Evolutionary conservation across 2,113 vertebrate species (phyloP), one percentile per base, ranked within the genome.

Genomic region (Haliaeetus leucogaster): DNA sequence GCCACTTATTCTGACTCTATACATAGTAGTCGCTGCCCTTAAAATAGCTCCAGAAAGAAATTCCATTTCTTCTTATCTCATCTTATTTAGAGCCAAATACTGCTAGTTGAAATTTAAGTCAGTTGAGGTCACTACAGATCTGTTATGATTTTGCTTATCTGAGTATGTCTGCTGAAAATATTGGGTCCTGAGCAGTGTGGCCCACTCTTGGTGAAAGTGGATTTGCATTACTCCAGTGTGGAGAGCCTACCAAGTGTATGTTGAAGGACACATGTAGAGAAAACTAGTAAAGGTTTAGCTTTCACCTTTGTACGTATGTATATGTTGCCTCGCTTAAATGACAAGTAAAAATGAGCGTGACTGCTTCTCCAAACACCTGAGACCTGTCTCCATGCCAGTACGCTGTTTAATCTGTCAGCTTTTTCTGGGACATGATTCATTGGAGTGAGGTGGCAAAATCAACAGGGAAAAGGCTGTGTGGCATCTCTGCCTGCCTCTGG

Each of bases 1-100:
- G 9, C 58, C 53, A 94, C n/a, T 90, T 95, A 80, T 29, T 87
- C 93, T 85, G 81, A 42, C 38, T 86, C 90, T 97, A 94, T 95
- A 85, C 94, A 89, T 97, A 97, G 95, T 59, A 95, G 40, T 82
- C 48, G 42, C 58, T 93, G 65, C 86, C 42, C 96, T 91, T 85
- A 95, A 97, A 96, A 97, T 96, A 96, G 74, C 43, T 95, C 45
- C 66, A 95, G 86, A 91, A 95, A 95, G 70, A 95, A 96, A 87
- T 77, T 91, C 84, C 58, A 63, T 95, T 95, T 95, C 82, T 94
- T 88, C 62, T 91, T 95, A 91, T 93, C 85, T 86, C 45, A 56
- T 95, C 73, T 87, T 95, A 65, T 74, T 94, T 91, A 82, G 7
- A 91, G 48, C 11, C 34, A 82, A 89, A 82, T 76, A 52, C 65